phyloP scores from a whole-genome alignment of 2,888 invertebrate genomes.

The Clostera curtula region DNA sequence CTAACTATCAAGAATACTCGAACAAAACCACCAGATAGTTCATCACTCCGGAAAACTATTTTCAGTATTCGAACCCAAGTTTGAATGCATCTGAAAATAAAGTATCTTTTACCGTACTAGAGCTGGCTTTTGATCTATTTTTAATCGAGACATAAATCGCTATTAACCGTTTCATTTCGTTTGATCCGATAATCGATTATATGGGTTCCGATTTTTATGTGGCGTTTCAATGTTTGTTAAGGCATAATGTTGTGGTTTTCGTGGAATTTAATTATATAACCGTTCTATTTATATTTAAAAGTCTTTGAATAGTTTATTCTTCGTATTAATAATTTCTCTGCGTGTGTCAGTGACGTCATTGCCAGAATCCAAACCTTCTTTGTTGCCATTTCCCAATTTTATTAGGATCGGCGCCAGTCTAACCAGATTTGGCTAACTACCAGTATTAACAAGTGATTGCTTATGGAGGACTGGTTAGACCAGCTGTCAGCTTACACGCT shows the following conservation, averaged over 20 bases:
- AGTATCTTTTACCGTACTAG: conserved; percentile 24
- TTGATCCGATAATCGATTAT: conserved; percentile 43
- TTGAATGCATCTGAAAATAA: conserved; percentile 16
- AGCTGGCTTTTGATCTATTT: conserved; percentile 44
- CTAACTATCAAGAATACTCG: too few relatives aligned
- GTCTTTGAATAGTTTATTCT: neutral
- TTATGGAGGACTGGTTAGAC: too few relatives aligned
- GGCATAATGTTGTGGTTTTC: conserved; percentile 4
- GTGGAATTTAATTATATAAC: conserved; percentile 1
- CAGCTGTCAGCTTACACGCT: too few relatives aligned
- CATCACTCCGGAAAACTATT: too few relatives aligned
- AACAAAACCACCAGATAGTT: too few relatives aligned
- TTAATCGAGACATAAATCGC: conserved; percentile 40
- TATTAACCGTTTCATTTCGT: conserved; percentile 38
- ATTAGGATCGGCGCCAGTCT: too few relatives aligned
- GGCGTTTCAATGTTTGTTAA: conserved; percentile 13
- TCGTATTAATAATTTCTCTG: too few relatives aligned
- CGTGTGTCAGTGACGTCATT: too few relatives aligned
- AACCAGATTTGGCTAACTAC: too few relatives aligned
- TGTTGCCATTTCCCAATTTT: too few relatives aligned
- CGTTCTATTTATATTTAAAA: neutral
- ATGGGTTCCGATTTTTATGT: conserved; percentile 24
- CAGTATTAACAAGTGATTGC: too few relatives aligned
- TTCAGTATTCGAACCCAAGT: conserved; percentile 15
- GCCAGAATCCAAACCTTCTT: too few relatives aligned